These are phyloP conservation scores for Zootermopsis nevadensis DNA, from an alignment of 2,888 invertebrate genomes.

Conservation along the genomic window DNA sequence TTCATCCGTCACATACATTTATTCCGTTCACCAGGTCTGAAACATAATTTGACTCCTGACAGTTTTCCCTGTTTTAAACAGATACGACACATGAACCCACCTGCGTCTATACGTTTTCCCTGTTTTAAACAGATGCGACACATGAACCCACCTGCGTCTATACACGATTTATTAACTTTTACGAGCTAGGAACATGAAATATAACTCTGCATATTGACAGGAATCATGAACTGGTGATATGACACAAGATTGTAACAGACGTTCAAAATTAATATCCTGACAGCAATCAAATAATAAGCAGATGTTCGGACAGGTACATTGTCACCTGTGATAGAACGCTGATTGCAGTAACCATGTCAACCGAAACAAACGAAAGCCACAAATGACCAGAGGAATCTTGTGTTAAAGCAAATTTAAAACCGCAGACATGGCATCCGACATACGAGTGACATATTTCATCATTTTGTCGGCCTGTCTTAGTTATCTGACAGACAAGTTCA, in stretches of 20 bases:
- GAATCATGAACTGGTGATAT: neutral
- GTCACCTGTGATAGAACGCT: neutral
- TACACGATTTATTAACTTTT: neutral
- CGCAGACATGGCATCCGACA: neutral
- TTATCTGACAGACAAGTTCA: constrained; percentile 9
- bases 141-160: neutral
- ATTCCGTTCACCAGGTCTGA: too few species aligned
- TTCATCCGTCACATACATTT: too few species aligned
- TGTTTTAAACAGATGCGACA: neutral
- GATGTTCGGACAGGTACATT: neutral
- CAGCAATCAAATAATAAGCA: neutral
- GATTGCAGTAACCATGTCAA: neutral
- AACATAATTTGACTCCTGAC: neutral
- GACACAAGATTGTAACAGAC: neutral
- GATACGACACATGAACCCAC: neutral
- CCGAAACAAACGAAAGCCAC: constrained; percentile 15
- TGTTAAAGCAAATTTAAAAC: neutral
- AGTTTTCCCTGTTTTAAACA: too few species aligned
- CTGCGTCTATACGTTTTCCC: neutral
- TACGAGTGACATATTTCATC: neutral
- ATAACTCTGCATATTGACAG: neutral
- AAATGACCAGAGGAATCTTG: neutral
- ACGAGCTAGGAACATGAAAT: neutral
- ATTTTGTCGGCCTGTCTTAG: neutral
- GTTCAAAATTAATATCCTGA: neutral